Percentiles rank a stretch among this genome's conserved stretches.
Conservation (phyloP, 1,140 invertebrate species). For the Metopolophium dirhodum region DNA sequence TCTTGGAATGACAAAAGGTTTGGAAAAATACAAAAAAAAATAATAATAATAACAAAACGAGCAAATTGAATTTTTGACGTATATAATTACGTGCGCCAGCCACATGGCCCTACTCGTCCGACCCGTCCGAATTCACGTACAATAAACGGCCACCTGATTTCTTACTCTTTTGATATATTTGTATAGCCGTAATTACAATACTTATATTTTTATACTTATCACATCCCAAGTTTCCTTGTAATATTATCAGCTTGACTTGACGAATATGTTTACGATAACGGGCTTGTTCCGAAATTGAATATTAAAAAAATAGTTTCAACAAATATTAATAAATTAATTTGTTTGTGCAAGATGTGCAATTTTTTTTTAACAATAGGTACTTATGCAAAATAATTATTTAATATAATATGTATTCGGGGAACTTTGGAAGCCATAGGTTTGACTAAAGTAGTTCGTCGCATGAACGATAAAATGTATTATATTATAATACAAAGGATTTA, state of each 20-base stretch:
- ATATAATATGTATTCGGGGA: not conserved
- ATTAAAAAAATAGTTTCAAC: not conserved
- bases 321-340: not conserved
- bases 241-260: not conserved
- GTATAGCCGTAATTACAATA: not conserved
- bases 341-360: not conserved
- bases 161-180: not conserved
- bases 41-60: not conserved
- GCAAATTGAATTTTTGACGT: constrained; percentile 46
- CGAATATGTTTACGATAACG: too few relatives aligned
- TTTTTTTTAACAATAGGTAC: not conserved
- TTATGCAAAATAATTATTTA: not conserved
- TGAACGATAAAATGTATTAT: not conserved
- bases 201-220: not conserved
- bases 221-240: not conserved
- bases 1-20: constrained; percentile 21
- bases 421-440: not conserved
- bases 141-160: constrained; percentile 16
- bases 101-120: not conserved
- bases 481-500: not conserved
- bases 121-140: not conserved
- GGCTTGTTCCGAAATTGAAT: not conserved
- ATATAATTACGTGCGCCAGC: not conserved
- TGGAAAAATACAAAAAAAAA: not conserved
- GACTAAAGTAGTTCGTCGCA: not conserved